Evolutionary conservation across 2,888 invertebrate genomes (phyloP).

Genomic region (Platycheirus rosarum): DNA sequence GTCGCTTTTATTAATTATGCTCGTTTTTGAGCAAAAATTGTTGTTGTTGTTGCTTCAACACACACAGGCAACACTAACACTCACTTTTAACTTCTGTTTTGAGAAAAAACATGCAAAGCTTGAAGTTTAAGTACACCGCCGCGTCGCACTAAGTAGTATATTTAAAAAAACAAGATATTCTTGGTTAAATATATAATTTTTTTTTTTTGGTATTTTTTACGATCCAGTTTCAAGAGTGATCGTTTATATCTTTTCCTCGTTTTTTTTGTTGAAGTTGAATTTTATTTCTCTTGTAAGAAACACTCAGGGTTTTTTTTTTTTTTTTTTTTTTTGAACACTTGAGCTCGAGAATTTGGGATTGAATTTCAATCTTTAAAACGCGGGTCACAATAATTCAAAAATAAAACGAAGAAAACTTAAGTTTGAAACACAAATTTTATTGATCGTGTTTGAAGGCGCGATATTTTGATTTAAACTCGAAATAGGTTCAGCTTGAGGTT

Average conservation of each 20-base stretch:
- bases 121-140: constrained; percentile 67
- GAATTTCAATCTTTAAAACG: constrained; percentile 42
- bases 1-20: constrained; percentile 3
- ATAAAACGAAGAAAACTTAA: neutral
- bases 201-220: constrained; percentile 53
- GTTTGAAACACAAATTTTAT: neutral
- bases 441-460: constrained; percentile 50
- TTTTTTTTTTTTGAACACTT: constrained; percentile 27
- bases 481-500: constrained; percentile 27
- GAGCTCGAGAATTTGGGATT: constrained; percentile 41
- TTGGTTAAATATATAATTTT: constrained; percentile 25
- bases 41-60: constrained; percentile 26
- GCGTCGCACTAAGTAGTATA: constrained; percentile 36
- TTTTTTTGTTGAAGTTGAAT: constrained; percentile 12
- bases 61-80: constrained; percentile 16
- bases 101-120: constrained; percentile 58
- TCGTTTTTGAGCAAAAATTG: neutral
- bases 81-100: constrained; percentile 48
- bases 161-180: constrained; percentile 61
- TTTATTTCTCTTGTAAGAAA: constrained; percentile 37
- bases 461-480: constrained; percentile 23
- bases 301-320: constrained; percentile 28
- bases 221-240: constrained; percentile 74
- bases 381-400: neutral
- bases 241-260: constrained; percentile 37